phyloP scores from a whole-genome alignment of 2,113 vertebrate species.

The Tympanuchus pallidicinctus region DNA sequence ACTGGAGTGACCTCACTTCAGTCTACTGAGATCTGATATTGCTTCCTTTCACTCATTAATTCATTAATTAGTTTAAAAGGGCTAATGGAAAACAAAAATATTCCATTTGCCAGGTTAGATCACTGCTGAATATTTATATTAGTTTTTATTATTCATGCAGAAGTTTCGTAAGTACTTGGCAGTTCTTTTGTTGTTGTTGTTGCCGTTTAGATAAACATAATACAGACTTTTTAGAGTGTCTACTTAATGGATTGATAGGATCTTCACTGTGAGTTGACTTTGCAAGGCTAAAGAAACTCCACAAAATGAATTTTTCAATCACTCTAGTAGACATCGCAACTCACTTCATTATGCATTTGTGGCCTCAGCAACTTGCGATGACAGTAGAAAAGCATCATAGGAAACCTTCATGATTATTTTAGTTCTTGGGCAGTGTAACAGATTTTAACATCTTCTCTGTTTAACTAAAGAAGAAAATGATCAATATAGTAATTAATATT shows the following conservation, averaged over 20 bases:
- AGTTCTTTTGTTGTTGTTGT: conserved; percentile 19
- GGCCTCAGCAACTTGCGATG: not conserved
- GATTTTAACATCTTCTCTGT: not conserved
- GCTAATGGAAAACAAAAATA: conserved; percentile 74
- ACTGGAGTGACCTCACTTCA: conserved; percentile 41
- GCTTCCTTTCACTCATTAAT: conserved; percentile 65
- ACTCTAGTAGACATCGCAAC: not conserved
- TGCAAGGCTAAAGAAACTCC: not conserved
- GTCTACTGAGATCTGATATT: conserved; percentile 65
- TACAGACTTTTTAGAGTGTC: not conserved
- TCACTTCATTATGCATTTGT: not conserved
- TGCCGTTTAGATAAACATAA: not conserved
- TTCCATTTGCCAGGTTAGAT: conserved; percentile 58
- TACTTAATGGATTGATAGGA: not conserved
- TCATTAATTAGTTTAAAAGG: conserved; percentile 72
- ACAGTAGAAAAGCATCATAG: not conserved
- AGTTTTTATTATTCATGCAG: conserved; percentile 49
- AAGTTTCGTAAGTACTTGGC: conserved; percentile 6
- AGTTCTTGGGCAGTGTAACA: not conserved
- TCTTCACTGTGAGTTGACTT: not conserved
- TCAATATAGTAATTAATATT: not conserved
- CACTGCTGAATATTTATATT: conserved; percentile 57
- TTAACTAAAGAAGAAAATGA: not conserved
- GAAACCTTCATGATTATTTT: not conserved
- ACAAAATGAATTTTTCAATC: not conserved